Evolutionary conservation across 1,140 invertebrate species (phyloP), one percentile per base, ranked within the genome.

Genomic region (Neodiprion fabricii): DNA sequence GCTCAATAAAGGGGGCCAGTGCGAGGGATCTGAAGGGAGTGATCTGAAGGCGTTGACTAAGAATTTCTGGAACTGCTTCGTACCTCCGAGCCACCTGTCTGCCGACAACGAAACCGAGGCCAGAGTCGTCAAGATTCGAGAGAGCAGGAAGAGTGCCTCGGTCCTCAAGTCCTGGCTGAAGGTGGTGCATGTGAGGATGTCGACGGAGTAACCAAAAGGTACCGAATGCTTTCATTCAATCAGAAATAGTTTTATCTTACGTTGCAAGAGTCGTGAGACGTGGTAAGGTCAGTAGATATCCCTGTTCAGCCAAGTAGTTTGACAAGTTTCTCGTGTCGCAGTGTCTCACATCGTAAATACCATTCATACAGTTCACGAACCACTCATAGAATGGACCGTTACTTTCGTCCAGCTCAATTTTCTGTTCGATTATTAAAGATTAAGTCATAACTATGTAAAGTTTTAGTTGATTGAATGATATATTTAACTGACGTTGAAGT

Each of bases 201-300:
- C 17, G 17, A 69, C 23, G 14, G 23, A 69, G 10, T 69, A 14
- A 14, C 67, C 67, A n/a, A 23, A 12, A 12, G 67, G 14, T 11
- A 69, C 17, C 17, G 17, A 21, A 21, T 21, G 21, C 10, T 69
- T 69, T 28, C 21, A 69, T 11, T 12, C 10, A 10, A 14, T 10
- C 23, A 69, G 10, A 12, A 21, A 12, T 69, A 12, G 10, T 61
- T 61, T 17, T 10, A 12, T 40, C 70, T 71, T 48, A 71, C 70
- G 49, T 1, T 1, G 47, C 10, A 10, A 49, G n/a, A 11, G 70
- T 71, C 9, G 12, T 50, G 1, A 49, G n/a, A 28, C 28, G 28
- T 28, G 79, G 75, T 28, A 81, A 78, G 17, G 76, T 74, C 70
- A 79, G 79, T 8, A 81, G 69, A 74, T 78, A 81, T 74, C 80